phyloP scores from a whole-genome alignment of 2,888 invertebrate genomes.

The Pollenia angustigena region DNA sequence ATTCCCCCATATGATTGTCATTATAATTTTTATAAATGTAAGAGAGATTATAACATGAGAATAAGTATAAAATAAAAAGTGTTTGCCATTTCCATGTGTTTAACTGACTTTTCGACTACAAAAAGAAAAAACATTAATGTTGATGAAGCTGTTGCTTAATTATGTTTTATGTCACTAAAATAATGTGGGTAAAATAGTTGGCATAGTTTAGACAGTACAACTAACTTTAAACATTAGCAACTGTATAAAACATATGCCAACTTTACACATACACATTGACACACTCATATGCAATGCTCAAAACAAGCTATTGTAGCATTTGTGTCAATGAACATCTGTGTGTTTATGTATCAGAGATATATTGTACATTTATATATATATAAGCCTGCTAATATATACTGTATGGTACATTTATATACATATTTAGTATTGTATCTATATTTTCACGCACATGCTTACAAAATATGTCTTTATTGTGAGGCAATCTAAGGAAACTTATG shows the following conservation, averaged over 20 bases:
- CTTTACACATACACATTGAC: not conserved
- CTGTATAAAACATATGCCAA: slow-evolving; percentile 27
- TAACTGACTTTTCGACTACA: slow-evolving; percentile 10
- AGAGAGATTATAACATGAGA: not conserved
- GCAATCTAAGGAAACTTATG: slow-evolving; percentile 31
- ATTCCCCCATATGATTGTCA: slow-evolving; percentile 8
- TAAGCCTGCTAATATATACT: no score
- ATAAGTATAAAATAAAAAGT: slow-evolving; percentile 27
- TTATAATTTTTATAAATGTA: not conserved
- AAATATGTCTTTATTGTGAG: slow-evolving; percentile 55
- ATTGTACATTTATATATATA: no score
- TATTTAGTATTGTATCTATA: not conserved
- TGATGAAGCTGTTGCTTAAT: slow-evolving; percentile 68
- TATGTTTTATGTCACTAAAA: slow-evolving; percentile 67
- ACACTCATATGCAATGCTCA: not conserved
- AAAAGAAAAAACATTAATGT: slow-evolving; percentile 34
- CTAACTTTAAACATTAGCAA: slow-evolving; percentile 58
- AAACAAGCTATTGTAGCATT: not conserved
- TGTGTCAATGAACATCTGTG: not conserved
- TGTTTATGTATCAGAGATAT: no score
- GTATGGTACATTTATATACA: no score
- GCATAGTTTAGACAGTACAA: slow-evolving; percentile 54
- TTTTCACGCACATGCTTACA: not conserved
- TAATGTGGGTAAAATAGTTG: slow-evolving; percentile 66
- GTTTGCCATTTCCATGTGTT: slow-evolving; percentile 46